phyloP scores from a whole-genome alignment of 2,888 invertebrate species.

The Dryomyza anilis region DNA sequence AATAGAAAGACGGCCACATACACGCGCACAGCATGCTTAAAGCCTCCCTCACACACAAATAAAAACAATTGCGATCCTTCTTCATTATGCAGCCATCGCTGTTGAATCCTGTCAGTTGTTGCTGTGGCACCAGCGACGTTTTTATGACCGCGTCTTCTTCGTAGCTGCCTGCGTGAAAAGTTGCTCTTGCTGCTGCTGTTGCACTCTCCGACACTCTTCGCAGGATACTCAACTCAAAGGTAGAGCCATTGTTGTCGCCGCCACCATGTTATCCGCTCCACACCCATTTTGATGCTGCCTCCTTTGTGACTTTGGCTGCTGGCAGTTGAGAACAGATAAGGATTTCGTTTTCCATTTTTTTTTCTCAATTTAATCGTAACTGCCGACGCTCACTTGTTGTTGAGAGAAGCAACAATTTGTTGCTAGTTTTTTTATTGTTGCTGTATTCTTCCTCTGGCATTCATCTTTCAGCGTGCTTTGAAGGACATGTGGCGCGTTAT shows the following conservation, averaged over 20 bases:
- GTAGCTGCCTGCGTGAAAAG: neutral
- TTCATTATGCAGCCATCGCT: constrained; percentile 44
- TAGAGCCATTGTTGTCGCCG: neutral
- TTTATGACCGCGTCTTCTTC: neutral
- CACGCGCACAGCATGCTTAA: neutral
- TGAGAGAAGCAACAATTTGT: constrained; percentile 37
- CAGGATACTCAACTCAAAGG: neutral
- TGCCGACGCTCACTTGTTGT: neutral
- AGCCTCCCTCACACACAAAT: neutral
- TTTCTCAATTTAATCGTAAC: neutral
- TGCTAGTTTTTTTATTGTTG: constrained; percentile 27
- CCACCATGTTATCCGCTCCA: neutral
- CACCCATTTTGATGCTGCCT: neutral
- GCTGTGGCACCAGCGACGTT: neutral
- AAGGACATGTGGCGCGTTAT: constrained; percentile 4
- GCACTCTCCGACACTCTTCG: neutral
- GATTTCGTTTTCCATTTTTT: neutral
- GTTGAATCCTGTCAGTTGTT: constrained; percentile 3
- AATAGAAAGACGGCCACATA: neutral
- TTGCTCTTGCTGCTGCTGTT: too few species aligned
- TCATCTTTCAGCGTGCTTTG: neutral
- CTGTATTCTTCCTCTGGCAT: neutral
- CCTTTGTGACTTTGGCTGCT: constrained; percentile 19
- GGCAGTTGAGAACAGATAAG: neutral
- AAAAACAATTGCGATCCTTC: constrained; percentile 36